These are phyloP conservation scores for Sebastes oblongus DNA, from an alignment of 2,797 vertebrate species.

Conservation along the genomic window DNA sequence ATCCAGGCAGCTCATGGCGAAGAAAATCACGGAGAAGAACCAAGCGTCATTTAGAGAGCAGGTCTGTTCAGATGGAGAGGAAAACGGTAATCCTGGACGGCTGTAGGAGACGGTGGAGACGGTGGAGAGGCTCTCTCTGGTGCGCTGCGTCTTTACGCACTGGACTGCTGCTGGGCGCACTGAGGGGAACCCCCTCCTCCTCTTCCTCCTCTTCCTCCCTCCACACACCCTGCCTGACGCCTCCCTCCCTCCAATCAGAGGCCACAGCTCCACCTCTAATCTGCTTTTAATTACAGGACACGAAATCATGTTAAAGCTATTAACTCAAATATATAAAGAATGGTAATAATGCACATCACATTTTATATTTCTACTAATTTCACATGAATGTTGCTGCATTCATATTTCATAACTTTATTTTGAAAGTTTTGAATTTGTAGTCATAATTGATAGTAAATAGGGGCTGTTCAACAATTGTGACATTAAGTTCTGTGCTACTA, in stretches of 20 bases:
- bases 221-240: constrained; percentile 18
- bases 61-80: constrained; percentile 11
- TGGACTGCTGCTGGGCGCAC: constrained; percentile 8
- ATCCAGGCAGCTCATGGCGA: constrained; percentile 99
- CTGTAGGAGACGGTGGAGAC: not conserved
- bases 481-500: not conserved
- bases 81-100: constrained; percentile 34
- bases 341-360: not conserved
- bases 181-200: not conserved
- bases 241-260: constrained; percentile 59
- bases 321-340: not conserved
- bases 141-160: constrained; percentile 55
- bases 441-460: not conserved
- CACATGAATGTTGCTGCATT: not conserved
- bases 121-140: not conserved
- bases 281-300: constrained; percentile 39
- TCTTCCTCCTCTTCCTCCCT: not conserved
- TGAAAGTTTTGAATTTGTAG: not conserved
- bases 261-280: constrained; percentile 44
- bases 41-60: constrained; percentile 76
- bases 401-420: not conserved
- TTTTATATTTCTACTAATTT: not conserved
- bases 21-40: constrained; percentile 74
- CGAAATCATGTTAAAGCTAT: not conserved
- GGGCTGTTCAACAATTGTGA: not conserved